These are phyloP conservation scores for Erythrocebus patas DNA, from an alignment of 2,113 vertebrate species.

Conservation along the genomic window DNA sequence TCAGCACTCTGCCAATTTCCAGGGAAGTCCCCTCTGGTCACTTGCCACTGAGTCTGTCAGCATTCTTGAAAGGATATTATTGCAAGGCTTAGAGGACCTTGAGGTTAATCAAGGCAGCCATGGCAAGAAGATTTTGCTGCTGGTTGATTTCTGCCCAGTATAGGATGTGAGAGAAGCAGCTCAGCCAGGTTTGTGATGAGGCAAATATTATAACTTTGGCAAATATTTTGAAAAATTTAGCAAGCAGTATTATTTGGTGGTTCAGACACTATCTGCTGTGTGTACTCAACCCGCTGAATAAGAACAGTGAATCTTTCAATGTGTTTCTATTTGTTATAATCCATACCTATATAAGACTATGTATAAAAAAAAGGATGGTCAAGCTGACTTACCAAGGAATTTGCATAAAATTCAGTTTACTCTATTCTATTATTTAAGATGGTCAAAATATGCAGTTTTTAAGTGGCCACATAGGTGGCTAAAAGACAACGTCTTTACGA, in stretches of 20 bases:
- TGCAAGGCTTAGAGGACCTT: not conserved
- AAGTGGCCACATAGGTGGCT: not conserved
- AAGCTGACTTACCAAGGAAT: not conserved
- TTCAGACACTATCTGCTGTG: not conserved
- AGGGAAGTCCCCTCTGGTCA: not conserved
- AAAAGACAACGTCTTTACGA: not conserved
- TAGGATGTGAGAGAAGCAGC: not conserved
- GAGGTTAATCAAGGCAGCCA: not conserved
- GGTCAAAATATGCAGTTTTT: not conserved
- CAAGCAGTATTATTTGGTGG: not conserved
- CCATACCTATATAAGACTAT: accelerated
- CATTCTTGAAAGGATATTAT: not conserved
- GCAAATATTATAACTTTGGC: not conserved
- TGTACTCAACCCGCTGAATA: not conserved
- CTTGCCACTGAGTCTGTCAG: not conserved
- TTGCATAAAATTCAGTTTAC: not conserved
- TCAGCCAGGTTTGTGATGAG: not conserved
- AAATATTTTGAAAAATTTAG: not conserved
- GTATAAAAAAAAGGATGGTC: not conserved
- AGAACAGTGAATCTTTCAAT: not conserved
- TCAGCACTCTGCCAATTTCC: not conserved
- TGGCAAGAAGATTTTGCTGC: not conserved
- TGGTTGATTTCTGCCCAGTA: not conserved
- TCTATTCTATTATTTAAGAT: not conserved
- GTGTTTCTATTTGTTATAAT: not conserved